phyloP scores from a whole-genome alignment of 2,888 invertebrate genomes.

The Mythimna ferrago region DNA sequence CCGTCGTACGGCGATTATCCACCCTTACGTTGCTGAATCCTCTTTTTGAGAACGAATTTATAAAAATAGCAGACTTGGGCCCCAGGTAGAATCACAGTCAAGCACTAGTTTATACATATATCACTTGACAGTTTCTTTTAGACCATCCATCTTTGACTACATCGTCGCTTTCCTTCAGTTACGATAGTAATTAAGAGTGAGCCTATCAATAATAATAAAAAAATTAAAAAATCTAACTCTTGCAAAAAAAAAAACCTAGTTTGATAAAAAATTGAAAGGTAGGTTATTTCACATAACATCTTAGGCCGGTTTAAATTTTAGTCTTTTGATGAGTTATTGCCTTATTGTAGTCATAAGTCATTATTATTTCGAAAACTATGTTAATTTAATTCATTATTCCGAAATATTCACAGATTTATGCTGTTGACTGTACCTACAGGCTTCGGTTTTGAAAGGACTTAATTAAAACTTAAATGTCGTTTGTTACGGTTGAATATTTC shows the following conservation, averaged over 20 bases:
- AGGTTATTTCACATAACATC: neutral
- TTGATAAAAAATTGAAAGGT: neutral
- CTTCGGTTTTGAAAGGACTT: conserved; percentile 36
- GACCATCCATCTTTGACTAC: no score
- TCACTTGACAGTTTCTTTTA: no score
- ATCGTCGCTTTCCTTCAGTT: no score
- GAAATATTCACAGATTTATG: conserved; percentile 23
- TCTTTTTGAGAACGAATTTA: no score
- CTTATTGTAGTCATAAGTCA: neutral
- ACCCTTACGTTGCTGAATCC: no score
- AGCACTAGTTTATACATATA: no score
- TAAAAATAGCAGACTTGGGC: no score
- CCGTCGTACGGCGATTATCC: no score
- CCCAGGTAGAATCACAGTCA: no score
- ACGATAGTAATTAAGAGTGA: no score
- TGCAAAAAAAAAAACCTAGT: no score
- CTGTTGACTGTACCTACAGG: conserved; percentile 8
- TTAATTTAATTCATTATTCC: conserved; percentile 22
- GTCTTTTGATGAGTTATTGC: neutral
- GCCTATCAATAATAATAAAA: no score
- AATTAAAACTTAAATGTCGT: conserved; percentile 54
- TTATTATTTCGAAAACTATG: conserved; percentile 6
- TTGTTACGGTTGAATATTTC: conserved; percentile 50
- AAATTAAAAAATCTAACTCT: neutral
- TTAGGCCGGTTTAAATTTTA: neutral